A percentile compares a stretch with the other conserved stretches of the same genome.
These are phyloP conservation scores for Drosophila guanche DNA, from an alignment of 1,140 invertebrate species.

Conservation along the genomic window DNA sequence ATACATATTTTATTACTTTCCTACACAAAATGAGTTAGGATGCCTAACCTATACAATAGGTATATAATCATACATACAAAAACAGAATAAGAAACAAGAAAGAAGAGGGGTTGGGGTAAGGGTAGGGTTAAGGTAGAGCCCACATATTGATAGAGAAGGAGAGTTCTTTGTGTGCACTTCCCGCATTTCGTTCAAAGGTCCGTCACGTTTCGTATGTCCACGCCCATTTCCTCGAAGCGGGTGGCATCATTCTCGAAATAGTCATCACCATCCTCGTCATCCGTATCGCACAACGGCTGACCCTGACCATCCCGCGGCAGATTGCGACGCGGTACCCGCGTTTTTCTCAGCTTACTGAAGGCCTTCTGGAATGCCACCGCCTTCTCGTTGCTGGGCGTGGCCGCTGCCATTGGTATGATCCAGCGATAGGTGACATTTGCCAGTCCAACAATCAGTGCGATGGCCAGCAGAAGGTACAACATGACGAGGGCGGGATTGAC, in stretches of 20 bases:
- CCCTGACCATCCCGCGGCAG: not conserved
- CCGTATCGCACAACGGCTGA: slow-evolving; percentile 15
- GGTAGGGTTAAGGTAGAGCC: not conserved
- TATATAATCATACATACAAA: slow-evolving; percentile 3
- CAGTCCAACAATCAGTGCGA: slow-evolving; percentile 22
- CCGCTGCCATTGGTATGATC: slow-evolving; percentile 5
- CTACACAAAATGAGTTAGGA: too few relatives aligned
- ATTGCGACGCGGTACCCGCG: not conserved
- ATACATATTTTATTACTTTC: not conserved
- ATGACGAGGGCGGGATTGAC: slow-evolving; percentile 34
- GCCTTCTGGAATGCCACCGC: slow-evolving; percentile 46
- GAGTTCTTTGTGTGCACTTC: not conserved
- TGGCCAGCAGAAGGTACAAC: slow-evolving; percentile 29
- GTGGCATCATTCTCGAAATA: slow-evolving; percentile 21
- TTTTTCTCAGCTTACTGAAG: slow-evolving; percentile 21
- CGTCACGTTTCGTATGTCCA: slow-evolving; percentile 45
- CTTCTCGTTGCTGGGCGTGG: slow-evolving; percentile 28
- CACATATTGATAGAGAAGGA: not conserved
- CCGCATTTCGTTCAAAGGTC: slow-evolving; percentile 22
- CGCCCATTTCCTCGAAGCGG: slow-evolving; percentile 56
- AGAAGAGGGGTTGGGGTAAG: not conserved
- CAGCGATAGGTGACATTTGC: slow-evolving; percentile 49
- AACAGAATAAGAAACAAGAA: not conserved
- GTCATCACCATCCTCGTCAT: slow-evolving; percentile 27
- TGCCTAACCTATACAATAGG: slow-evolving; percentile 24